Evolutionary conservation across 2,888 invertebrate species (phyloP).

Genomic region (Sinohyriopsis cumingii): DNA sequence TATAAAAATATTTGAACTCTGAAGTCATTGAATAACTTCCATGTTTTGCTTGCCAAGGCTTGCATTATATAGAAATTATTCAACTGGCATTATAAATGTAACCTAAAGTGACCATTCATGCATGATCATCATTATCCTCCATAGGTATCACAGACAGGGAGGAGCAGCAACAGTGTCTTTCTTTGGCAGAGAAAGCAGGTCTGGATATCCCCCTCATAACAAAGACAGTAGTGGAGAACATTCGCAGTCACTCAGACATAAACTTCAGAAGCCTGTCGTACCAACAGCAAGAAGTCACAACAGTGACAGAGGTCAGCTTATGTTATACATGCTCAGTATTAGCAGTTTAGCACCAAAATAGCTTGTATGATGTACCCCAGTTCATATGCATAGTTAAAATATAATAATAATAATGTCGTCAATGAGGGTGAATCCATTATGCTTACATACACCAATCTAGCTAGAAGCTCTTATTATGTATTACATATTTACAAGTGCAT

Average conservation of each 20-base stretch:
- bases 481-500: no score
- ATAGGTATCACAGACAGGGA: conserved; percentile 67
- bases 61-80: no score
- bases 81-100: no score
- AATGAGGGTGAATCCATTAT: no score
- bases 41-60: no score
- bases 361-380: not conserved
- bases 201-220: conserved; percentile 90
- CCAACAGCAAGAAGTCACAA: conserved; percentile 74
- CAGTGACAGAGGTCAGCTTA: conserved; percentile 57
- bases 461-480: no score
- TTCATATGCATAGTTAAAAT: not conserved
- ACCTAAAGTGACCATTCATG: no score
- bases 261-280: conserved; percentile 72
- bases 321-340: no score
- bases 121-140: conserved; percentile 1
- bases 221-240: conserved; percentile 87
- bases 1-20: no score
- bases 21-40: no score
- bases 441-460: no score
- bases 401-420: no score
- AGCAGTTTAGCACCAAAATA: not conserved
- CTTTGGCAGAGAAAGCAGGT: conserved; percentile 79
- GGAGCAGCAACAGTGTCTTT: conserved; percentile 69
- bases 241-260: conserved; percentile 68